Conservation (phyloP, 2,888 invertebrate genomes). For the Xestia xanthographa region DNA sequence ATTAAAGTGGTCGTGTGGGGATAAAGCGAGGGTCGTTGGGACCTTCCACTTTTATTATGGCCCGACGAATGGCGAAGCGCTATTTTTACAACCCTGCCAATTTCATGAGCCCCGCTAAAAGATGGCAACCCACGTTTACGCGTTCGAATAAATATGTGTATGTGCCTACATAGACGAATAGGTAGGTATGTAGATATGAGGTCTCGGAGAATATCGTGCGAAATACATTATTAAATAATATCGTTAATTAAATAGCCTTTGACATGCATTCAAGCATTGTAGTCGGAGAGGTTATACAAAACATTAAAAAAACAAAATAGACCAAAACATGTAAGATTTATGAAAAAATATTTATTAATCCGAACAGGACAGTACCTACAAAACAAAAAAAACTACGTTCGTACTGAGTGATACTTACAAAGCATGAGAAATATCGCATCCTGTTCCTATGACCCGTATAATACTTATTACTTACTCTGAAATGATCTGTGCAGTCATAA, state of each 20-base stretch:
- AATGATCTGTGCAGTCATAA: too few species aligned
- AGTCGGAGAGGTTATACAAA: background rate
- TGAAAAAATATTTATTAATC: too few species aligned
- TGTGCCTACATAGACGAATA: slow-evolving; percentile 24
- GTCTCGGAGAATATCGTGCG: background rate
- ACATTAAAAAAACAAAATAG: background rate
- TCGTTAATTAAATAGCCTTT: too few species aligned
- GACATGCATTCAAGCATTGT: background rate
- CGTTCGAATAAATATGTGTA: slow-evolving; percentile 65
- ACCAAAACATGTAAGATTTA: too few species aligned
- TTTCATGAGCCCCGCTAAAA: slow-evolving; percentile 83
- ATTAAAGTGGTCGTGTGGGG: slow-evolving; percentile 87
- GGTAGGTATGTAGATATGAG: background rate
- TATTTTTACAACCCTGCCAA: slow-evolving; percentile 86
- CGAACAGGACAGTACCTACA: too few species aligned
- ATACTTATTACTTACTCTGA: background rate
- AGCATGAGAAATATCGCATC: background rate
- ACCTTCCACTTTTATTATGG: slow-evolving; percentile 85
- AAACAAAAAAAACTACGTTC: too few species aligned
- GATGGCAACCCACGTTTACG: slow-evolving; percentile 81
- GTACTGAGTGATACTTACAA: background rate
- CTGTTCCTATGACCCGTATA: background rate
- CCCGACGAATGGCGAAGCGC: slow-evolving; percentile 82
- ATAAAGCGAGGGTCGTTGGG: slow-evolving; percentile 86
- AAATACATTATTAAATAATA: background rate